These are phyloP conservation scores for Macaca fascicularis DNA, from an alignment of 2,113 vertebrate species.

Conservation along the genomic window DNA sequence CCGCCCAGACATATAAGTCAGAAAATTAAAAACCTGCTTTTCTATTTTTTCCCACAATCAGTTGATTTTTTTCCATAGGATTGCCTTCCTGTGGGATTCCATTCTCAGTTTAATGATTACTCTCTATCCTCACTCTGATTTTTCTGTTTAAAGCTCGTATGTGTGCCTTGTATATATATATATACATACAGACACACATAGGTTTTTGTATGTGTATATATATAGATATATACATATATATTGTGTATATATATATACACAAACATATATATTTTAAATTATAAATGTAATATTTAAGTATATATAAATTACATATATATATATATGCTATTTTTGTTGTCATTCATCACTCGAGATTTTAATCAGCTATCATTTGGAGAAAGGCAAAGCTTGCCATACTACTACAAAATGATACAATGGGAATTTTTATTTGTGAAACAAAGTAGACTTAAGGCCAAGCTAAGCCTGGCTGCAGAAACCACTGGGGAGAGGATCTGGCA, in stretches of 20 bases:
- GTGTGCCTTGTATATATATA: not conserved
- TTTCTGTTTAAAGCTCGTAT: not conserved
- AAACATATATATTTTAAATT: too few relatives aligned
- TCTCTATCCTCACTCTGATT: not conserved
- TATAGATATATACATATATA: too few relatives aligned
- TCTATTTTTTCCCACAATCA: not conserved
- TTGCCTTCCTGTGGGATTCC: too few relatives aligned
- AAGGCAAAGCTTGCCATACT: not conserved
- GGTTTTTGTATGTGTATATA: too few relatives aligned
- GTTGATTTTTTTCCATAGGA: not conserved
- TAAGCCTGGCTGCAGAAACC: conserved; percentile 74
- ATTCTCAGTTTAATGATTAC: not conserved
- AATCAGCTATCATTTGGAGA: conserved; percentile 48
- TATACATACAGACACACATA: not conserved
- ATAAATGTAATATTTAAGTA: not conserved
- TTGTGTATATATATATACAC: too few relatives aligned
- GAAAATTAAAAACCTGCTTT: not conserved
- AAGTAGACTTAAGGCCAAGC: conserved; percentile 74
- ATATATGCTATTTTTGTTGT: not conserved
- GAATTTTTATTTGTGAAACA: conserved; percentile 41
- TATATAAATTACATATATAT: not conserved
- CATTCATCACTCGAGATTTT: not conserved
- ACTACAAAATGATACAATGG: conserved; percentile 3
- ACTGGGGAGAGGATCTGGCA: conserved; percentile 77
- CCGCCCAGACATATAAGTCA: not conserved